These are phyloP conservation scores for Trichechus manatus DNA, from an alignment of 2,113 vertebrate genomes.

Conservation along the genomic window DNA sequence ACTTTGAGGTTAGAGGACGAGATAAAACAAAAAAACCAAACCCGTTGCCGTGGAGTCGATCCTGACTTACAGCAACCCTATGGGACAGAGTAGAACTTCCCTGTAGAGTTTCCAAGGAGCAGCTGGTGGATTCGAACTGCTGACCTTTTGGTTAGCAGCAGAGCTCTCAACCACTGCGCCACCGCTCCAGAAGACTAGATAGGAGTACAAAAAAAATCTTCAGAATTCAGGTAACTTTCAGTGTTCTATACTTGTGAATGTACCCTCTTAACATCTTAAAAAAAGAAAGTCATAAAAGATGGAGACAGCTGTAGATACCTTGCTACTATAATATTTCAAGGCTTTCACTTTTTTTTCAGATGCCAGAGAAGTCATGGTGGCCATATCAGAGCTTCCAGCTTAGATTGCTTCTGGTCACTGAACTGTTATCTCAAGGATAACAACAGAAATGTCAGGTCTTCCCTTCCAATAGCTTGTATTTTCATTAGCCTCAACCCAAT, in stretches of 20 bases:
- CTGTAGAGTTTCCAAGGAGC: too few species aligned
- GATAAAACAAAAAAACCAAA: too few species aligned
- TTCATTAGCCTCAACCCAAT: not conserved
- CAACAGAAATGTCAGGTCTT: not conserved
- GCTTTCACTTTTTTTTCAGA: not conserved
- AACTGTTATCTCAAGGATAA: not conserved
- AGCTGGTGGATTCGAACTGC: too few species aligned
- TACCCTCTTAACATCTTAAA: not conserved
- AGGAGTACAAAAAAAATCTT: constrained; percentile 15
- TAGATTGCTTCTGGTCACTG: constrained; percentile 3
- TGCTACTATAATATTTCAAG: not conserved
- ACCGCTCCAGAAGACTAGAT: not conserved
- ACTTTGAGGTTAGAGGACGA: constrained; percentile 52
- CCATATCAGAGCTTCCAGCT: not conserved
- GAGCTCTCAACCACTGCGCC: too few species aligned
- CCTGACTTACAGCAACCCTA: too few species aligned
- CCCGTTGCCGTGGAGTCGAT: too few species aligned
- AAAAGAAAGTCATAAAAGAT: not conserved
- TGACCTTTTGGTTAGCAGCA: too few species aligned
- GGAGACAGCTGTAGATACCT: not conserved
- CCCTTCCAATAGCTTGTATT: constrained; percentile 12
- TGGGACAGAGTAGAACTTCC: too few species aligned
- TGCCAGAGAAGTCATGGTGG: not conserved
- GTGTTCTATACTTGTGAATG: not conserved
- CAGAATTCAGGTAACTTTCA: constrained; percentile 27